These are phyloP conservation scores for Verasper variegatus DNA, from an alignment of 2,113 vertebrate genomes.

Conservation along the genomic window DNA sequence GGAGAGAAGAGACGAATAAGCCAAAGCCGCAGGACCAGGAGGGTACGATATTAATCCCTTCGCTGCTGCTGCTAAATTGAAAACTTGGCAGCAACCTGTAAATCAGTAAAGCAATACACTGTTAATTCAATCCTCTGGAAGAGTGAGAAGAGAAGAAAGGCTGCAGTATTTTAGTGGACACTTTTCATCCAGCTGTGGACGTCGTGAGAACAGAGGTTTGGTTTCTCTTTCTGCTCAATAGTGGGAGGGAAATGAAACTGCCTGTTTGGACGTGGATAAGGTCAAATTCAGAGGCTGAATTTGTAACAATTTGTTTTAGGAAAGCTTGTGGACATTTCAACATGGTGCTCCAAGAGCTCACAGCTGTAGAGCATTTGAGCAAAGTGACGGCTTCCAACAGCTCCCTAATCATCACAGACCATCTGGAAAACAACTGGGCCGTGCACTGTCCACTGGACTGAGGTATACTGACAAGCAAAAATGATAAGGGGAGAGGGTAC, in stretches of 20 bases:
- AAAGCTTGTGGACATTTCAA: slow-evolving; percentile 61
- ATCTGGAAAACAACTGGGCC: slow-evolving; percentile 76
- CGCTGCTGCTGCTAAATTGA: slow-evolving; percentile 54
- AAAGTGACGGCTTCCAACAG: slow-evolving; percentile 71
- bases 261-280: slow-evolving; percentile 42
- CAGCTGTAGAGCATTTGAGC: slow-evolving; percentile 69
- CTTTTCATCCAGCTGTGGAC: slow-evolving; percentile 20
- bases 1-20: slow-evolving; percentile 15
- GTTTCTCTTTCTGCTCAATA: not conserved
- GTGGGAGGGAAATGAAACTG: not conserved
- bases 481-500: slow-evolving; percentile 6
- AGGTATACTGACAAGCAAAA: slow-evolving; percentile 48
- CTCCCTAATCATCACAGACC: slow-evolving; percentile 68
- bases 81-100: slow-evolving; percentile 40
- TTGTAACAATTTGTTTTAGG: slow-evolving; percentile 62
- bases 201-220: slow-evolving; percentile 26
- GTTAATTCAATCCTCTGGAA: slow-evolving; percentile 24
- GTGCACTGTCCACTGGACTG: slow-evolving; percentile 51
- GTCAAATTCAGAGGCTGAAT: slow-evolving; percentile 49
- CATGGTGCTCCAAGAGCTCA: slow-evolving; percentile 55
- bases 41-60: slow-evolving; percentile 50
- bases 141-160: slow-evolving; percentile 13
- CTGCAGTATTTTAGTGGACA: slow-evolving; percentile 10
- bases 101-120: slow-evolving; percentile 12
- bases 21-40: slow-evolving; percentile 38